These are phyloP conservation scores for Subacronicta megacephala DNA, from an alignment of 2,888 invertebrate species.

Conservation along the genomic window DNA sequence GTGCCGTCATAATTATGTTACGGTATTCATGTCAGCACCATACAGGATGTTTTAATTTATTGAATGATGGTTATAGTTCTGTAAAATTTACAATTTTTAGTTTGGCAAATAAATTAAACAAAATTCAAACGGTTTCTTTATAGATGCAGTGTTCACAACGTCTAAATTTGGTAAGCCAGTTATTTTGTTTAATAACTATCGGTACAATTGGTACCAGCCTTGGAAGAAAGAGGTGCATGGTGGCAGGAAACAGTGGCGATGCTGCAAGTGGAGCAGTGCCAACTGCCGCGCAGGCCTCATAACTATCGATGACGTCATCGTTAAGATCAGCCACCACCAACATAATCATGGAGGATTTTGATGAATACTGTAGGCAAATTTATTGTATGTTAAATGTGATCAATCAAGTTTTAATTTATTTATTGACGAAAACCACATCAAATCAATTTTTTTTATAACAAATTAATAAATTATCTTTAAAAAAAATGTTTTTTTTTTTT, in stretches of 20 bases:
- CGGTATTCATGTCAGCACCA: too few species aligned
- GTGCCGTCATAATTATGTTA: too few species aligned
- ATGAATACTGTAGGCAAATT: not conserved
- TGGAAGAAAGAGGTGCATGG: not conserved
- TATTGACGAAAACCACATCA: too few species aligned
- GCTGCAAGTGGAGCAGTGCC: slow-evolving; percentile 44
- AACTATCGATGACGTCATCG: slow-evolving; percentile 30
- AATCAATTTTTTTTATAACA: too few species aligned
- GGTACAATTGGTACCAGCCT: slow-evolving; percentile 42
- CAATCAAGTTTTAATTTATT: too few species aligned
- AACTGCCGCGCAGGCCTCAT: slow-evolving; percentile 29
- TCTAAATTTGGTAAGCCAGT: slow-evolving; percentile 43
- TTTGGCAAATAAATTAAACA: too few species aligned
- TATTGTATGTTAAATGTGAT: too few species aligned
- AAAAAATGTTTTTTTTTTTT: too few species aligned
- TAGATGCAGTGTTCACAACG: slow-evolving; percentile 36
- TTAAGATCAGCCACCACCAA: slow-evolving; percentile 11
- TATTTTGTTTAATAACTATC: slow-evolving; percentile 29
- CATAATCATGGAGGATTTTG: slow-evolving; percentile 23
- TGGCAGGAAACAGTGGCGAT: slow-evolving; percentile 40
- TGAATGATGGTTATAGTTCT: too few species aligned
- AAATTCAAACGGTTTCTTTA: slow-evolving; percentile 1
- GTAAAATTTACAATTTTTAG: too few species aligned
- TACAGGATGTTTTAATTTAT: too few species aligned
- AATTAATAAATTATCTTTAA: too few species aligned